phyloP scores from a whole-genome alignment of 2,113 vertebrate species.

The Rhegmatorhina hoffmannsi region DNA sequence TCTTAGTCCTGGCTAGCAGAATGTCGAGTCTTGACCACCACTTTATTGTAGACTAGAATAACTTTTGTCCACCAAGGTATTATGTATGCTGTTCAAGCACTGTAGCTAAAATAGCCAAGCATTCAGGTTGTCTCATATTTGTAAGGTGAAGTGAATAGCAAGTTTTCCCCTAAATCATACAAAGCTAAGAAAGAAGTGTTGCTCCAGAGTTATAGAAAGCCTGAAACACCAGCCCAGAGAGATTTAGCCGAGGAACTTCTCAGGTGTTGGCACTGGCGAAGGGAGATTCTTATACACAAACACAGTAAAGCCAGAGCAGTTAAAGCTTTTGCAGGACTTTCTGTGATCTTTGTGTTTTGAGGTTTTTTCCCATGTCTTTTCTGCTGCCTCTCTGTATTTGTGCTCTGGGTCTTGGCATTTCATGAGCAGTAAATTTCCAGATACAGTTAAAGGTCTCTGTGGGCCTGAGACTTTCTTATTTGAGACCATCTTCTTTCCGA shows the following conservation, averaged over 20 bases:
- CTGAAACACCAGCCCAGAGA: not conserved
- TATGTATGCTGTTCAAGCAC: not conserved
- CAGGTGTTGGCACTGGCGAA: not conserved
- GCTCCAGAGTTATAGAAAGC: not conserved
- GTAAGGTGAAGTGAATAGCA: not conserved
- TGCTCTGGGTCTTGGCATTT: not conserved
- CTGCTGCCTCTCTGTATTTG: not conserved
- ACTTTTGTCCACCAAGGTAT: not conserved
- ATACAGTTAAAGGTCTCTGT: not conserved
- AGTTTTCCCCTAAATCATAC: not conserved
- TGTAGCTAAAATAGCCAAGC: not conserved
- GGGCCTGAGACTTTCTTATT: not conserved
- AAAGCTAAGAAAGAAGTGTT: not conserved
- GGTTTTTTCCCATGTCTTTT: not conserved
- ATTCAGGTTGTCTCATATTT: not conserved
- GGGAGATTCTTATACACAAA: not conserved
- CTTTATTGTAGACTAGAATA: not conserved
- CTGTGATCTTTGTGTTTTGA: not conserved
- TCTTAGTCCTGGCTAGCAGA: not conserved
- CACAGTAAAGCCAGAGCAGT: not conserved
- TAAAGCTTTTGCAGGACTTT: not conserved
- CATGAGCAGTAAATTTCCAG: not conserved
- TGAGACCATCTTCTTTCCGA: not conserved
- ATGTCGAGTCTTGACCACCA: not conserved
- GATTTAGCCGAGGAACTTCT: not conserved